Evolutionary conservation across 2,797 vertebrate genomes (phyloP).

Genomic region (Micropoecilia bifurca): DNA sequence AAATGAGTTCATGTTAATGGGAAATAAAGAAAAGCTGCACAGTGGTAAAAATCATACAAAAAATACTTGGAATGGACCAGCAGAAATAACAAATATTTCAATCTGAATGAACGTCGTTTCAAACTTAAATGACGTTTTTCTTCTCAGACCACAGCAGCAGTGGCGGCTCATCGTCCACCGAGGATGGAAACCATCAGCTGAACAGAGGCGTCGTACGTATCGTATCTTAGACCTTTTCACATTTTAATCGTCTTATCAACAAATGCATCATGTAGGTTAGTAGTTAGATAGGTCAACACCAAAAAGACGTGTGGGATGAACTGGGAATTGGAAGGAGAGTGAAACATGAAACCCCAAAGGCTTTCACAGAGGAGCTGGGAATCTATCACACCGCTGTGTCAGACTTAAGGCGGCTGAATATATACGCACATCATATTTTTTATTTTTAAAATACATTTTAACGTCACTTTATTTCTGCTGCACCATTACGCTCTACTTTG

Average conservation of each 20-base stretch:
- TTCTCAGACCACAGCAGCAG: constrained; percentile 58
- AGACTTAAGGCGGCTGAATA: not conserved
- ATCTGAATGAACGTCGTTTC: not conserved
- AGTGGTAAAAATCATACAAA: no score
- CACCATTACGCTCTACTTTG: not conserved
- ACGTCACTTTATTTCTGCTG: not conserved
- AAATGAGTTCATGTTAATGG: not conserved
- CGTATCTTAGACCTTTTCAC: not conserved
- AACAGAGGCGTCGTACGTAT: constrained; percentile 88
- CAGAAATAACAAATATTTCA: not conserved
- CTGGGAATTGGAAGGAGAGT: not conserved
- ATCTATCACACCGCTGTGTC: not conserved
- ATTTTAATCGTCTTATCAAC: not conserved
- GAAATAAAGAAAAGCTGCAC: not conserved
- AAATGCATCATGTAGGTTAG: not conserved
- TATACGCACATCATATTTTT: not conserved
- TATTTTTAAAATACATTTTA: not conserved
- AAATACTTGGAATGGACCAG: not conserved
- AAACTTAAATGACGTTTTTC: not conserved
- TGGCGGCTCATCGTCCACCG: constrained; percentile 68
- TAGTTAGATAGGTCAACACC: not conserved
- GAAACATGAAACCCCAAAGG: not conserved
- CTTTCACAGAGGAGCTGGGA: not conserved
- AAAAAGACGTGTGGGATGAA: not conserved
- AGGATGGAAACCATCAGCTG: constrained; percentile 85